A percentile compares a stretch with the other conserved stretches of the same genome.
These are phyloP conservation scores for Lymantria dispar DNA, from an alignment of 2,888 invertebrate species.

Conservation along the genomic window DNA sequence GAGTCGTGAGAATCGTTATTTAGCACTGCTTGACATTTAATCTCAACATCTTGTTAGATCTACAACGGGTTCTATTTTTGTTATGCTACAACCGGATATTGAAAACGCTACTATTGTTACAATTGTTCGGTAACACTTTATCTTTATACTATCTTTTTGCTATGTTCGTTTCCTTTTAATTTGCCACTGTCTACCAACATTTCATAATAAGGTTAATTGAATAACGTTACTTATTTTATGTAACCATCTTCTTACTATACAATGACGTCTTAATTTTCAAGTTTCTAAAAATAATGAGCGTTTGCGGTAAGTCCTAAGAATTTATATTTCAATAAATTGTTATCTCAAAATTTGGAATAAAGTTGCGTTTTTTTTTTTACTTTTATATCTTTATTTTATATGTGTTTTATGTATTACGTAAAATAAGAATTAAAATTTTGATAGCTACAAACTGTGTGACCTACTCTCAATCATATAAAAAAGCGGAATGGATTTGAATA, in stretches of 20 bases:
- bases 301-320: too few relatives aligned
- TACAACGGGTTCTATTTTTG: slow-evolving; percentile 24
- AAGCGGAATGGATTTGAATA: too few relatives aligned
- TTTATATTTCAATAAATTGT: too few relatives aligned
- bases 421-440: too few relatives aligned
- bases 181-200: slow-evolving; percentile 23
- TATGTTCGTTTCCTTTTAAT: slow-evolving; percentile 20
- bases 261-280: too few relatives aligned
- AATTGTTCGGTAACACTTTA: slow-evolving; percentile 25
- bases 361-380: too few relatives aligned
- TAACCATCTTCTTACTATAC: slow-evolving; percentile 5
- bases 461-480: too few relatives aligned
- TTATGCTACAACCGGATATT: slow-evolving; percentile 25
- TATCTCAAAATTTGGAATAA: too few relatives aligned
- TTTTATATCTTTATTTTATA: too few relatives aligned
- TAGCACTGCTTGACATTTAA: slow-evolving; percentile 40
- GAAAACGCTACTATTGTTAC: slow-evolving; percentile 26
- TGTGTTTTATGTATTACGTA: too few relatives aligned
- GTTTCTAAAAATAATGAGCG: too few relatives aligned
- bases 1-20: slow-evolving; percentile 69
- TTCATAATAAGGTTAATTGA: slow-evolving; percentile 25
- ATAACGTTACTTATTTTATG: slow-evolving; percentile 19
- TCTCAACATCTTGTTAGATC: slow-evolving; percentile 37
- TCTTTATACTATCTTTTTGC: slow-evolving; percentile 20
- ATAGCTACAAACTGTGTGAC: too few relatives aligned